phyloP scores from a whole-genome alignment of 1,140 invertebrate species.

The Goniozus legneri region DNA sequence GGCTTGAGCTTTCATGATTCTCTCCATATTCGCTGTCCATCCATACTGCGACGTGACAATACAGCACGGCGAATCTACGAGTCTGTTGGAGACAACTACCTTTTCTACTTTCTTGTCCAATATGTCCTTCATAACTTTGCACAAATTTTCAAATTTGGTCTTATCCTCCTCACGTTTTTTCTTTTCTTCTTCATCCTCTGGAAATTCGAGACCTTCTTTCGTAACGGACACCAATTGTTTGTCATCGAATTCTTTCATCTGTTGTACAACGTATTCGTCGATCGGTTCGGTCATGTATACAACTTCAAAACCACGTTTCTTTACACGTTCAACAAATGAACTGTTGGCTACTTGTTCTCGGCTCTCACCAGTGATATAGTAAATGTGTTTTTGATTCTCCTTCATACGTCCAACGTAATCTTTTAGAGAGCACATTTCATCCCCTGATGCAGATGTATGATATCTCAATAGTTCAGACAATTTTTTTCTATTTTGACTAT shows the following conservation, averaged over 20 bases:
- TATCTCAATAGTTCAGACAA: conserved; percentile 89
- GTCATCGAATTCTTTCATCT: conserved; percentile 96
- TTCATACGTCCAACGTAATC: conserved; percentile 98
- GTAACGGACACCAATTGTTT: conserved; percentile 95
- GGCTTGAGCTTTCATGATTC: conserved; percentile 99
- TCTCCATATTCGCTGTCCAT: conserved; percentile 99
- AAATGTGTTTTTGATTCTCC: conserved; percentile 96
- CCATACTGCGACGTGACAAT: conserved; percentile 98
- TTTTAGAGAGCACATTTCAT: conserved; percentile 87
- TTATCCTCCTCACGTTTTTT: conserved; percentile 96
- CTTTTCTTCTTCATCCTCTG: conserved; percentile 94
- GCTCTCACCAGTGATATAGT: conserved; percentile 97
- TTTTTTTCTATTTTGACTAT: conserved; percentile 91
- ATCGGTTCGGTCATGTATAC: conserved; percentile 99
- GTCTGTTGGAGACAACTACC: conserved; percentile 88
- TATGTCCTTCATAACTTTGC: conserved; percentile 98
- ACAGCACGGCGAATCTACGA: conserved; percentile 96
- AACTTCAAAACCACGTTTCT: conserved; percentile 96
- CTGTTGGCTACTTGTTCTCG: conserved; percentile 93
- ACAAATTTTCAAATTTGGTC: conserved; percentile 89
- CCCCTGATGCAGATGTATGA: conserved; percentile 90
- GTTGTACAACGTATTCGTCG: conserved; percentile 98
- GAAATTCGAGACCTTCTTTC: conserved; percentile 96
- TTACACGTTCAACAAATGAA: conserved; percentile 94
- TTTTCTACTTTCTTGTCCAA: conserved; percentile 98